A percentile compares a stretch with the other conserved stretches of the same genome.
phyloP scores from a whole-genome alignment of 2,113 vertebrate species.

The Girardinichthys multiradiatus region DNA sequence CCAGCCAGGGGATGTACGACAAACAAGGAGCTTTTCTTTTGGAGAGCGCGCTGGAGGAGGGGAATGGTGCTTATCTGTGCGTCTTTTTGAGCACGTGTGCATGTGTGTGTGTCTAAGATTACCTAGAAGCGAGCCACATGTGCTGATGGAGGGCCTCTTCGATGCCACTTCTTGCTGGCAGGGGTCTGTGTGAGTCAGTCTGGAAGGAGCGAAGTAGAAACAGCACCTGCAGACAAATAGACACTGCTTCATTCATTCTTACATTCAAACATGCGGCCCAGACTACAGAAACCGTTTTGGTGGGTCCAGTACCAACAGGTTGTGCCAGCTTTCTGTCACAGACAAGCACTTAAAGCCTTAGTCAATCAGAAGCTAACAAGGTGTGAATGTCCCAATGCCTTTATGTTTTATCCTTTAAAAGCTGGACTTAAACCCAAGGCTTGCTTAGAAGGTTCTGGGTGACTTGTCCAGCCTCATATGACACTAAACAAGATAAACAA shows the following conservation, averaged over 20 bases:
- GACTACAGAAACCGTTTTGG: not conserved
- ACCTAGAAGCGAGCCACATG: constrained; percentile 93
- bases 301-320: not conserved
- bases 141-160: constrained; percentile 78
- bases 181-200: constrained; percentile 83
- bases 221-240: constrained; percentile 82
- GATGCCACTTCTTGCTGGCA: constrained; percentile 81
- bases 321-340: not conserved
- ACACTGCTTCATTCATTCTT: not conserved
- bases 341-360: not conserved
- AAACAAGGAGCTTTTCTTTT: constrained; percentile 74
- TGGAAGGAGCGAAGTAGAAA: constrained; percentile 89
- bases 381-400: not conserved
- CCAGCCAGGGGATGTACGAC: constrained; percentile 37
- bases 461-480: no score
- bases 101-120: constrained; percentile 51
- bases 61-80: constrained; percentile 58
- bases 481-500: no score
- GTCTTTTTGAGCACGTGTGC: not conserved
- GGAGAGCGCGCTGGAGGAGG: constrained; percentile 14
- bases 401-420: not conserved
- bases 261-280: not conserved
- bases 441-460: no score
- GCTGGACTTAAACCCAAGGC: no score
- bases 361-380: not conserved